Base-by-base conservation (phyloP, 2,113 vertebrate genomes). In the Anarhynchus alexandrinus region DNA sequence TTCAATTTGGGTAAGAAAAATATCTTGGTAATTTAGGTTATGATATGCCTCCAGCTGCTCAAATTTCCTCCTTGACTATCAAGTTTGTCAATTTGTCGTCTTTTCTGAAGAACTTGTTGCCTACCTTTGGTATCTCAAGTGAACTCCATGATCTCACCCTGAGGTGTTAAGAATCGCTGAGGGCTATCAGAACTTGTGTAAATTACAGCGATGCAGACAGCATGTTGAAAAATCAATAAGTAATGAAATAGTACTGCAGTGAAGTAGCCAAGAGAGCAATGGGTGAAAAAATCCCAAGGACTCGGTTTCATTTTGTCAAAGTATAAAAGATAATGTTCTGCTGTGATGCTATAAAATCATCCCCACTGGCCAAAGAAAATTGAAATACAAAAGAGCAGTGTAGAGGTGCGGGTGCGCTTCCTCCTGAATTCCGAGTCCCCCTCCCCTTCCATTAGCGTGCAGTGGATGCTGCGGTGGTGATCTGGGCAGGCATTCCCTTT, bases 161-260 rank as follows among this genome's bases (percentile, higher is more conserved):
- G 95, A 98, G 98, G 98, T 98, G 98, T 98, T 98, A 98, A 97
- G 97, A 98, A 98, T 98, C 45, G 95, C 98, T 98, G 97, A 98
- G 97, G 98, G 98, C 98, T 98, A 97, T 96, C 96, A 98, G 97
- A 98, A 98, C 97, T 97, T 98, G 98, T 98, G 98, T 98, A 98
- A 98, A 98, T 98, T 98, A 98, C 98, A 98, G 95, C 95, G 97
- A 98, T 98, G 98, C 97, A 98, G 98, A 97, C 97, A 98, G 97
- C 94, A 97, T 65, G 92, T 96, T 95, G 97, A 95, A 98, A 98
- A 98, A 98, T 98, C 98, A 98, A 98, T 98, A 98, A 98, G 97
- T 98, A 98, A 98, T 98, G 98, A 98, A 98, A 98, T 97, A 98
- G 98, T 98, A 98, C 96, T 97, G 97, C 91, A 97, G 96, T 96